A percentile compares a stretch with the other conserved stretches of the same genome.
Evolutionary conservation across 2,797 vertebrate genomes (phyloP).

Genomic region (Spheniscus humboldti): DNA sequence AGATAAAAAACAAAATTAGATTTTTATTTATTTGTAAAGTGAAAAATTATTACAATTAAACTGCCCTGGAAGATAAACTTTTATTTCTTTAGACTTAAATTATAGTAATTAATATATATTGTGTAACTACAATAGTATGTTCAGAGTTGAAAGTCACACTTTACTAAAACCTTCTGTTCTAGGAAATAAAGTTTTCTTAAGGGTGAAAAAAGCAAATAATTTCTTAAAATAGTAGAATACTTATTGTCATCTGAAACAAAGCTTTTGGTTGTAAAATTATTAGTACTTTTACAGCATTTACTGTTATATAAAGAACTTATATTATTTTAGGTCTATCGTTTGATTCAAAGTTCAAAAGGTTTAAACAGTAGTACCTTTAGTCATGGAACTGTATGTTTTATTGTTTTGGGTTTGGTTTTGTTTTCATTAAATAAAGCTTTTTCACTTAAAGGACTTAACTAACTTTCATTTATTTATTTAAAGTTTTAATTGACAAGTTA

Average conservation of each 20-base stretch:
- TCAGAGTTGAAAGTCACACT: not conserved
- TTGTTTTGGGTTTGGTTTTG: not conserved
- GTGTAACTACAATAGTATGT: not conserved
- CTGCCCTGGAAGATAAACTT: not conserved
- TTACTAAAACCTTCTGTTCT: not conserved
- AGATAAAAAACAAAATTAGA: rapidly evolving
- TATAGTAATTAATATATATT: not conserved
- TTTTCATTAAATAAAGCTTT: not conserved
- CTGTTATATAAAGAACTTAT: not conserved
- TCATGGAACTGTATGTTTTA: not conserved
- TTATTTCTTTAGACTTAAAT: not conserved
- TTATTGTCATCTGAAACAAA: not conserved
- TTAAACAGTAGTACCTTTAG: not conserved
- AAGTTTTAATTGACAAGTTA: not conserved
- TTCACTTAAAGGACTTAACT: not conserved
- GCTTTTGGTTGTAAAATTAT: not conserved
- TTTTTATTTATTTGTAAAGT: not conserved
- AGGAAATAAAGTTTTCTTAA: not conserved
- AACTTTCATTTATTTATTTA: not conserved
- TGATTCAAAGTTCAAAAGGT: not conserved
- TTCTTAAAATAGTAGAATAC: not conserved
- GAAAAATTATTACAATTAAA: not conserved
- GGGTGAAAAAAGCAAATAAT: not conserved
- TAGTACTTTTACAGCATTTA: not conserved
- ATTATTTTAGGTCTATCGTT: not conserved